Evolutionary conservation across 2,113 vertebrate species (phyloP).

Genomic region (Ranitomeya imitator): DNA sequence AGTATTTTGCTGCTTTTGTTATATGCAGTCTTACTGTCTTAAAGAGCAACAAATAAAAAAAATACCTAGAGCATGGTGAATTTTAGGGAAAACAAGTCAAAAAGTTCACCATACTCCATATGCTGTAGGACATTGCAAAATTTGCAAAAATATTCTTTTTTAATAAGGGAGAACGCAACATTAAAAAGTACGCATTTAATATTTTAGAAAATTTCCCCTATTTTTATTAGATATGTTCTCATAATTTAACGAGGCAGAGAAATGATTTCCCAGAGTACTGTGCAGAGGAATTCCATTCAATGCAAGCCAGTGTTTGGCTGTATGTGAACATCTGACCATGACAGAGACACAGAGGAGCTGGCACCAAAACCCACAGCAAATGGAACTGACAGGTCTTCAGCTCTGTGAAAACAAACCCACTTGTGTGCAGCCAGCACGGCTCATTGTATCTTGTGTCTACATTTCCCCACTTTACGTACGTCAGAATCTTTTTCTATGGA

Average conservation of each 20-base stretch:
- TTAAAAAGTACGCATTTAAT: not conserved
- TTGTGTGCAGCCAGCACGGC: conserved; percentile 8
- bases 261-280: not conserved
- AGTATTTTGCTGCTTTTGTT: no score
- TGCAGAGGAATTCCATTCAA: conserved; percentile 28
- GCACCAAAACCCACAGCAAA: conserved; percentile 24
- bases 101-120: no score
- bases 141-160: not conserved
- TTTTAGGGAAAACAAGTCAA: no score
- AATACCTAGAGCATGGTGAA: no score
- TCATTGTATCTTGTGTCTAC: not conserved
- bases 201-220: not conserved
- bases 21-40: no score
- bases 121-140: not conserved
- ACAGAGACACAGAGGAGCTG: conserved; percentile 31
- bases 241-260: not conserved
- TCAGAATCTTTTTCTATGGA: not conserved
- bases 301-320: conserved; percentile 11
- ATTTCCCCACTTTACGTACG: not conserved
- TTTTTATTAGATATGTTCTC: not conserved
- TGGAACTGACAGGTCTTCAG: conserved; percentile 30
- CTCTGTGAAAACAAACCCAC: conserved; percentile 26
- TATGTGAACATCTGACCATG: conserved; percentile 31
- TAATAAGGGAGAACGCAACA: not conserved
- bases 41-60: no score